Base-by-base conservation (phyloP, 2,888 invertebrate genomes). In the Mesorhabditis sp. region DNA sequence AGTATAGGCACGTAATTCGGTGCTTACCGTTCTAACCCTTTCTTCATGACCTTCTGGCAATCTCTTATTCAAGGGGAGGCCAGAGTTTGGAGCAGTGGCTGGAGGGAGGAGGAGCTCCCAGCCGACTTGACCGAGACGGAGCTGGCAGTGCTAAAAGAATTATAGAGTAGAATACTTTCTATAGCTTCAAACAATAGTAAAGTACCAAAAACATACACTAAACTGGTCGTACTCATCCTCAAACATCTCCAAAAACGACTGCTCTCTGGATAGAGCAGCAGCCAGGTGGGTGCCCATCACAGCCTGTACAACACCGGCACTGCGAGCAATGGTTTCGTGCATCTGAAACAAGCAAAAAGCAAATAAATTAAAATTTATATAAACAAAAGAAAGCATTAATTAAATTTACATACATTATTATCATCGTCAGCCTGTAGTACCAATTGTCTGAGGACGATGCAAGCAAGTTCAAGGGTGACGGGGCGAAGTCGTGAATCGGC, bases 221-320 rank as follows among this genome's bases (percentile, higher is more conserved):
- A 96, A 92, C 87, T 95, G 94, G 85, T 92, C 92, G 87, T 93
- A 94, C 89, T 98, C 97, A 87, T 96, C 95, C 87, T 98, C 97
- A 87, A 98, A 98, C 91, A 98, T 92, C 86, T 98, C 97, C 71
- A 97, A 88, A 88, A 98, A 98, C 82, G 97, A 94, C 85, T 97
- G 96, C 88, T 97, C 96, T 81, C 93, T 93, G 90, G 90, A 84
- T 74, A 87, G 82, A 65, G 72, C 74, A 4, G 67, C 70, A 7
- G 70, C 74, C 13, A 82, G 66, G n/a, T 63, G 69, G 43, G 70
- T 72, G 4, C 77, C 68, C 4, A 85, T 74, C 68, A 72, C 92
- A 84, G 91, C 91, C 89, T 90, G 76, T 88, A 74, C 69, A 5
- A 69, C 67, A 4, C 66, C 64, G 61, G 74, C 72, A 42, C 73